A percentile compares a stretch with the other conserved stretches of the same genome.
These are phyloP conservation scores for Drosophila putrida DNA, from an alignment of 2,888 invertebrate genomes.

Conservation along the genomic window DNA sequence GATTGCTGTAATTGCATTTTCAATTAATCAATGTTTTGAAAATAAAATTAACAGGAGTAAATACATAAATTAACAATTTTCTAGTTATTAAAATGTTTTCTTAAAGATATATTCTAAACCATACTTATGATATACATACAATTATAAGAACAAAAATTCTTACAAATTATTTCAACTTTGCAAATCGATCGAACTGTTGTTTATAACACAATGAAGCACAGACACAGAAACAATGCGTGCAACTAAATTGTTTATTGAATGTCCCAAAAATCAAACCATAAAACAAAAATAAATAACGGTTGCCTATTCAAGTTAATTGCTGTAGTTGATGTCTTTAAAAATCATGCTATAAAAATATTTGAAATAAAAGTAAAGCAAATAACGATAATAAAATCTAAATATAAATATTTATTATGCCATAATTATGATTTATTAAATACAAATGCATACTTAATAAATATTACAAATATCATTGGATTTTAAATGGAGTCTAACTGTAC, in stretches of 20 bases:
- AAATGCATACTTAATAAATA: constrained; percentile 65
- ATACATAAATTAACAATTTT: constrained; percentile 34
- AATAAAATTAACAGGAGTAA: constrained; percentile 12
- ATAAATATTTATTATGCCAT: constrained; percentile 59
- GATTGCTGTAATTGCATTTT: constrained; percentile 52
- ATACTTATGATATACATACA: constrained; percentile 33
- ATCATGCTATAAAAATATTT: constrained; percentile 44
- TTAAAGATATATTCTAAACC: constrained; percentile 40
- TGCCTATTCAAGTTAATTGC: constrained; percentile 54
- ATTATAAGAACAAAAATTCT: constrained; percentile 33
- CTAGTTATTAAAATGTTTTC: constrained; percentile 55
- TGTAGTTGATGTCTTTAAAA: constrained; percentile 59
- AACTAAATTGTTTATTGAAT: constrained; percentile 36
- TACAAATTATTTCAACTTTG: constrained; percentile 27
- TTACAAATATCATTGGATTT: constrained; percentile 42
- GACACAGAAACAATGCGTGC: constrained; percentile 22
- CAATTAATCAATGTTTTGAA: constrained; percentile 26
- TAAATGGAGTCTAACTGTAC: not conserved
- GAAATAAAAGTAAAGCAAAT: constrained; percentile 44
- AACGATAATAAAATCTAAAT: constrained; percentile 52
- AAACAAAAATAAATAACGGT: constrained; percentile 24
- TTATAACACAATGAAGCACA: constrained; percentile 23
- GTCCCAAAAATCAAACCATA: constrained; percentile 10
- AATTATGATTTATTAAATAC: constrained; percentile 66
- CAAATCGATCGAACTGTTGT: constrained; percentile 42